Base-by-base conservation (phyloP, 2,888 invertebrate genomes). In the Gari tellinella region DNA sequence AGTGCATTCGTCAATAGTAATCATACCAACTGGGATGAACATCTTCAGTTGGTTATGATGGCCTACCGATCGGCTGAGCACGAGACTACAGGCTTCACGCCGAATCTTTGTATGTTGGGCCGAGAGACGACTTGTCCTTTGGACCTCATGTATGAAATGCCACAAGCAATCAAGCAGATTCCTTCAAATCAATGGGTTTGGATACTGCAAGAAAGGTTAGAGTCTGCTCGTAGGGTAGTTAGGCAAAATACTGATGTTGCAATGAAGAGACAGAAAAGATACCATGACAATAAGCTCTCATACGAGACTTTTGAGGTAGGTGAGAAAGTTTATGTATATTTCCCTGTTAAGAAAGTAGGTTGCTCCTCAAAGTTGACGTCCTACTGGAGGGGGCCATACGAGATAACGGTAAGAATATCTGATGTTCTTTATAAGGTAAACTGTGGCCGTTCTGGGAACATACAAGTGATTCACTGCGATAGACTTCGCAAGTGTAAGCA, bases 1-100 rank as follows among this genome's bases (percentile, higher is more conserved):
- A 55, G 55, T 23, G 48, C 60, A 8, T 66, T 26, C 38, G 58
- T 77, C 14, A 46, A 67, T 37, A 49, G 56, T 26, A 70, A 72
- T 25, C 58, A 65, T 14, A 56, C 25, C 7, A 55, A 78, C 43
- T 78, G 75, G 78, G 79, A 78, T 43, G 52, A 51, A 19, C 58
- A 70, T 19, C 31, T 70, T 1, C 64, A 37, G n/a, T 64, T 41
- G 23, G 64, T 70, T 14, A 53, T 57, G 52, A 70, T 70, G 70
- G 64, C 70, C 15, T 64, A 64, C 46, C 21, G 60, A 48, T 52
- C 64, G 25, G 7, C 70, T n/a, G 64, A 58, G 25, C 64, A 70
- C 48, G 70, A 70, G 43, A 70, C 65, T 8, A 70, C 64, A 5
- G 70, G 64, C 4, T 14, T 58, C 15, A 60, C 64, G 1, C 64